Conservation (phyloP, 2,797 vertebrate genomes). For the Eulemur coronatus region DNA sequence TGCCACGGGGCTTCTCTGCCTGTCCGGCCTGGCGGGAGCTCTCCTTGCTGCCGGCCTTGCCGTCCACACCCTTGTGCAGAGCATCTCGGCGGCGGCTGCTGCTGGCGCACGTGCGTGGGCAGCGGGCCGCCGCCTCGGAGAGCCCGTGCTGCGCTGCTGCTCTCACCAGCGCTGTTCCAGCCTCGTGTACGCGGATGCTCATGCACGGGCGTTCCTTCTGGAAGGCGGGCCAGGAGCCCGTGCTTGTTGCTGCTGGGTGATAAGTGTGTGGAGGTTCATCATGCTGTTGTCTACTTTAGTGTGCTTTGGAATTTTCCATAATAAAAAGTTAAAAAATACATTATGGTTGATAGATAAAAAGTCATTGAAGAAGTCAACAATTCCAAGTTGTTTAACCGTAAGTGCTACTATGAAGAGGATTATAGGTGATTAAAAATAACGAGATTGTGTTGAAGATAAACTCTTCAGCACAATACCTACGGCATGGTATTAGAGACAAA, state of each 20-base stretch:
- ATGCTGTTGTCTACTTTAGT: accelerated
- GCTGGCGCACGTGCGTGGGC: accelerated
- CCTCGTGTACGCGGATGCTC: accelerated
- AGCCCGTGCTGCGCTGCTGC: accelerated
- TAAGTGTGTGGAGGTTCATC: accelerated
- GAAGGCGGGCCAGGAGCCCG: background rate
- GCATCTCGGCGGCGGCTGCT: accelerated
- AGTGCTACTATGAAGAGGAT: background rate
- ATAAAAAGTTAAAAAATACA: background rate
- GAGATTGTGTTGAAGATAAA: background rate
- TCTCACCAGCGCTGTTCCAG: accelerated
- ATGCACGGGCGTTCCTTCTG: accelerated
- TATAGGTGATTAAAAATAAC: background rate
- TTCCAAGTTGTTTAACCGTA: background rate
- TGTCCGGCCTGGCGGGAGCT: accelerated
- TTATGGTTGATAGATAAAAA: too few relatives aligned
- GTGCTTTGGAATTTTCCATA: background rate
- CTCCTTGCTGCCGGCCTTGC: background rate
- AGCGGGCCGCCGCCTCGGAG: background rate
- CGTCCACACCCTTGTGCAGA: background rate
- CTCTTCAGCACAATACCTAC: background rate
- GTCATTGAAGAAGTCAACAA: background rate
- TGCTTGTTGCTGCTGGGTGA: accelerated
- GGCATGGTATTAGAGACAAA: background rate
- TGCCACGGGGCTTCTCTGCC: accelerated